Conservation (phyloP, 2,888 invertebrate genomes). For the Nezara viridula region DNA sequence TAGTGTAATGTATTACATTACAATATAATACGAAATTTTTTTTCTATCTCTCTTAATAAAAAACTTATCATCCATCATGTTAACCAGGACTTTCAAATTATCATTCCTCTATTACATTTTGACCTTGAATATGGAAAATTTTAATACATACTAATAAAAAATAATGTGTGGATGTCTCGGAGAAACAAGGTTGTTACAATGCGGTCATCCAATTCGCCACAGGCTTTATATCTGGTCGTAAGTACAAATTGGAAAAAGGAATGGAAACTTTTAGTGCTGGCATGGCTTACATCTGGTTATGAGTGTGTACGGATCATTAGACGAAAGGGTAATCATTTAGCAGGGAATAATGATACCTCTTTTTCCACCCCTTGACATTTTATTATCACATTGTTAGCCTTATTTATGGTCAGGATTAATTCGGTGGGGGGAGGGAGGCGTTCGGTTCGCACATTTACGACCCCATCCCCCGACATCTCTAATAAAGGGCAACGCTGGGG, state of each 20-base stretch:
- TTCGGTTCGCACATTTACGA: constrained; percentile 16
- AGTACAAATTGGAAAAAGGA: constrained; percentile 16
- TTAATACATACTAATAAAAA: neutral
- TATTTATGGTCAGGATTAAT: constrained; percentile 51
- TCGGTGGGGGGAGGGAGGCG: neutral
- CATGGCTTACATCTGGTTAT: neutral
- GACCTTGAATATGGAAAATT: neutral
- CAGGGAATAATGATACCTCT: constrained; percentile 26
- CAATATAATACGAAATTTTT: too few species aligned
- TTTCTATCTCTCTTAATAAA: too few species aligned
- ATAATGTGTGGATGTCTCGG: neutral
- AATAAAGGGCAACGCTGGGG: constrained; percentile 15
- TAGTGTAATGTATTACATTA: too few species aligned
- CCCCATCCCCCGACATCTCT: neutral
- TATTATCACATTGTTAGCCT: constrained; percentile 55
- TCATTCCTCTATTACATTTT: too few species aligned
- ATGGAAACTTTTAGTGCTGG: constrained; percentile 1
- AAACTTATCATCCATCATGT: too few species aligned
- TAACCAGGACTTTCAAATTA: too few species aligned
- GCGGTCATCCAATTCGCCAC: constrained; percentile 16
- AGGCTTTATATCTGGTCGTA: neutral
- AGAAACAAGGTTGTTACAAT: neutral
- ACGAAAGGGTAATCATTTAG: constrained; percentile 45
- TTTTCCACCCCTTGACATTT: constrained; percentile 28
- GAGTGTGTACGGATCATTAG: constrained; percentile 32